Conservation (phyloP, 2,113 vertebrate genomes). For the Suncus etruscus region DNA sequence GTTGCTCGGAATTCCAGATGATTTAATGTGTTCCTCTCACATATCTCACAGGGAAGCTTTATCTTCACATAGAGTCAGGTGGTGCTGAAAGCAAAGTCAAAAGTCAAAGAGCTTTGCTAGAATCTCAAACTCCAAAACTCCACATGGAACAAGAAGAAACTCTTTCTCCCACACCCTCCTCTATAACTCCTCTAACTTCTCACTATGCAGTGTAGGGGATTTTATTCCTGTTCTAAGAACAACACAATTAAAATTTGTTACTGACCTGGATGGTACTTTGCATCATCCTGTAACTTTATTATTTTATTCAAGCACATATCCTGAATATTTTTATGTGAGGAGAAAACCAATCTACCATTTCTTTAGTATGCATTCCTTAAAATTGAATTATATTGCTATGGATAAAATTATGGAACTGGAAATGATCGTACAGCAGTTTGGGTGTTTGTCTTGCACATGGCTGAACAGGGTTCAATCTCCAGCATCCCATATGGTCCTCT, state of each 20-base stretch:
- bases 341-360: not conserved
- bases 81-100: not conserved
- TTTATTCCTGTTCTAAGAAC: conserved; percentile 1
- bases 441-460: too few species aligned
- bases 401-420: not conserved
- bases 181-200: not conserved
- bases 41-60: not conserved
- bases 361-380: conserved; percentile 22
- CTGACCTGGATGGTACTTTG: not conserved
- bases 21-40: conserved; percentile 5
- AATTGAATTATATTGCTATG: conserved; percentile 34
- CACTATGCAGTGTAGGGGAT: not conserved
- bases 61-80: not conserved
- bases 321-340: conserved; percentile 28
- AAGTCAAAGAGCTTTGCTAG: not conserved
- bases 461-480: too few species aligned
- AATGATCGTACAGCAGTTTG: not conserved
- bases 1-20: conserved; percentile 45
- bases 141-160: not conserved
- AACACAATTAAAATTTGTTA: conserved; percentile 27
- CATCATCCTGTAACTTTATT: not conserved
- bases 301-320: not conserved
- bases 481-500: too few species aligned
- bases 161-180: not conserved
- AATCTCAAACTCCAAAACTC: not conserved